Conservation (phyloP, 2,888 invertebrate genomes). For the Drosophila anceps region DNA sequence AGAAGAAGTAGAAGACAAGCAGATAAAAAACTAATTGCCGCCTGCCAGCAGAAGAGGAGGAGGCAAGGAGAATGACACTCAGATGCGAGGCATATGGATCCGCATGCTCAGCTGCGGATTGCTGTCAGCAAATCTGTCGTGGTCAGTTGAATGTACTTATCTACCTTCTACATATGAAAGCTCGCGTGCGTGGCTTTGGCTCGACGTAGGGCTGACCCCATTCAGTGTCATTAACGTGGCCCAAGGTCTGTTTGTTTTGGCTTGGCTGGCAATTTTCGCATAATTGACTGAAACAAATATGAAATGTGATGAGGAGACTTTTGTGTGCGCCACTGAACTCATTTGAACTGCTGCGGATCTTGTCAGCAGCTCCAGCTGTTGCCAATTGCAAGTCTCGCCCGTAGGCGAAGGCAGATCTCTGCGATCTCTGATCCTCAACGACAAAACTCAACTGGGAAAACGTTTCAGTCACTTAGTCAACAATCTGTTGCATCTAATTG, state of each 20-base stretch:
- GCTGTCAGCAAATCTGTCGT: constrained; percentile 69
- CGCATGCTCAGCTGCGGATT: constrained; percentile 50
- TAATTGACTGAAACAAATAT: constrained; percentile 70
- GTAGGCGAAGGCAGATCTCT: constrained; percentile 19
- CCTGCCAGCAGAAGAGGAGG: constrained; percentile 26
- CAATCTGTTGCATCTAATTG: constrained; percentile 80
- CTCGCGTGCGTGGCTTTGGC: constrained; percentile 28
- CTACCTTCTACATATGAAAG: constrained; percentile 28
- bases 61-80: constrained; percentile 59
- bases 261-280: constrained; percentile 67
- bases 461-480: constrained; percentile 77
- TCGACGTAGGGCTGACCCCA: constrained; percentile 65
- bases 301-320: constrained; percentile 56
- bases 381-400: constrained; percentile 26
- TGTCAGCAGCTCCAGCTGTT: constrained; percentile 52
- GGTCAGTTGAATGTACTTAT: constrained; percentile 53
- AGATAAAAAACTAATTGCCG: constrained; percentile 48
- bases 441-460: constrained; percentile 53
- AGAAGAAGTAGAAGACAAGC: constrained; percentile 13
- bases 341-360: constrained; percentile 48
- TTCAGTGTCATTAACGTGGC: constrained; percentile 80
- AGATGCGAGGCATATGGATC: constrained; percentile 17
- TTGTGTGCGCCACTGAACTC: constrained; percentile 46
- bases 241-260: constrained; percentile 76
- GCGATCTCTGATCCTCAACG: constrained; percentile 30